A percentile compares a stretch with the other conserved stretches of the same genome.
Conservation (phyloP, 2,113 vertebrate species). For the Drymodes brunneopygia region DNA sequence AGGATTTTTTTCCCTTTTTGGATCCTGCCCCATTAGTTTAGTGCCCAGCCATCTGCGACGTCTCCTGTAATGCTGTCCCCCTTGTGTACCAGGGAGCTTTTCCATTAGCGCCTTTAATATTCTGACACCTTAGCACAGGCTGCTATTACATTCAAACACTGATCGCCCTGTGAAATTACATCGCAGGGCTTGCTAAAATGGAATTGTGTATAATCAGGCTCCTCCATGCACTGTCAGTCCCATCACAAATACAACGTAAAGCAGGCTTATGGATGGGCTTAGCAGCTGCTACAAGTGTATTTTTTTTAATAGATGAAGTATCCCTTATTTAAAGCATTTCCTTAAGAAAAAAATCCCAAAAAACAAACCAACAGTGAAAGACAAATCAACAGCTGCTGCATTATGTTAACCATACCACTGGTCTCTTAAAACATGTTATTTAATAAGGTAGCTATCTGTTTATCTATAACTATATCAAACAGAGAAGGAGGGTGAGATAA, state of each 20-base stretch:
- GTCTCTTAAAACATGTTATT: slow-evolving; percentile 67
- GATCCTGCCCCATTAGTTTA: slow-evolving; percentile 96
- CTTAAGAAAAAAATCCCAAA: slow-evolving; percentile 59
- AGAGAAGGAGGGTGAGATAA: slow-evolving; percentile 57
- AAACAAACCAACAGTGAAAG: slow-evolving; percentile 41
- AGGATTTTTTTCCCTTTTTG: slow-evolving; percentile 73
- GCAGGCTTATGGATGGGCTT: slow-evolving; percentile 81
- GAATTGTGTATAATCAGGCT: slow-evolving; percentile 90
- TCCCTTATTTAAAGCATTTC: slow-evolving; percentile 78
- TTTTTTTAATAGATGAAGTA: slow-evolving; percentile 83
- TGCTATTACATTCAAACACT: slow-evolving; percentile 89
- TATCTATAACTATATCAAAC: slow-evolving; percentile 67
- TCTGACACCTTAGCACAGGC: slow-evolving; percentile 91
- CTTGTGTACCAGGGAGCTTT: slow-evolving; percentile 96
- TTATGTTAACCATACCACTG: slow-evolving; percentile 45
- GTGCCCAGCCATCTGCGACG: slow-evolving; percentile 96
- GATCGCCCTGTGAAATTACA: slow-evolving; percentile 90
- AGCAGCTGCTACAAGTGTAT: slow-evolving; percentile 84
- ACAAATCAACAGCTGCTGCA: slow-evolving; percentile 70
- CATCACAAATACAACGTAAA: slow-evolving; percentile 79
- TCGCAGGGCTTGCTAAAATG: slow-evolving; percentile 81
- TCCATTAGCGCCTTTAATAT: slow-evolving; percentile 99
- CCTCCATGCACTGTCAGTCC: slow-evolving; percentile 89
- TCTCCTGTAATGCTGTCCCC: slow-evolving; percentile 88
- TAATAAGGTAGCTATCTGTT: slow-evolving; percentile 69